phyloP scores from a whole-genome alignment of 2,797 vertebrate species.

The Crotalus adamanteus region DNA sequence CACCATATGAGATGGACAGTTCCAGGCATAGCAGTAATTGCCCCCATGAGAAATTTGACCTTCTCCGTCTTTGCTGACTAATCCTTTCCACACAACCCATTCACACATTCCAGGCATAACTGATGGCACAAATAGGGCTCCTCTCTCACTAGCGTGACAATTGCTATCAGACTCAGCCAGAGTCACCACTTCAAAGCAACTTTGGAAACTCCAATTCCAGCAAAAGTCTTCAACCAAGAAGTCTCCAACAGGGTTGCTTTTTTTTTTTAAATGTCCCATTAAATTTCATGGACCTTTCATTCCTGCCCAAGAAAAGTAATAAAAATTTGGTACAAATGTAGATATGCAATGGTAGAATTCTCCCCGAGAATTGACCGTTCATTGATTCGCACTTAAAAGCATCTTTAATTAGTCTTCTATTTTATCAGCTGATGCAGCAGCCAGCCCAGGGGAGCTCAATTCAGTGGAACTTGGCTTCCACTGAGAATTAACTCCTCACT shows the following conservation, averaged over 20 bases:
- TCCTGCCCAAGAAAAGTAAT: not conserved
- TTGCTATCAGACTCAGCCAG: not conserved
- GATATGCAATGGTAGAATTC: not conserved
- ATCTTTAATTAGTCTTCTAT: not conserved
- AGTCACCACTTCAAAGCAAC: not conserved
- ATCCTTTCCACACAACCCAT: not conserved
- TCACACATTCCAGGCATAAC: not conserved
- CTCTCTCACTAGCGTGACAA: not conserved
- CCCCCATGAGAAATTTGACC: not conserved
- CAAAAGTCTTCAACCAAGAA: not conserved
- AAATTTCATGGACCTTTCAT: not conserved
- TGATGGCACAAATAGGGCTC: not conserved
- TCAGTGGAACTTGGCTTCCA: not conserved
- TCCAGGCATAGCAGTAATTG: not conserved
- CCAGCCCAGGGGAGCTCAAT: not conserved
- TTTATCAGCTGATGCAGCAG: not conserved
- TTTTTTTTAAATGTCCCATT: not conserved
- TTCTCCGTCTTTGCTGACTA: not conserved
- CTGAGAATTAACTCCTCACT: not conserved
- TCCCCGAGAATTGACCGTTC: not conserved
- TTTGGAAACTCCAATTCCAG: not conserved
- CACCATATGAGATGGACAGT: not conserved
- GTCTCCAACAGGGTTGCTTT: not conserved
- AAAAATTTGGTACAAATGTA: not conserved
- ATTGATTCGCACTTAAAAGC: not conserved